Percentiles rank a stretch among this genome's conserved stretches.
These are phyloP conservation scores for Notechis scutatus DNA, from an alignment of 2,113 vertebrate species.

Conservation along the genomic window DNA sequence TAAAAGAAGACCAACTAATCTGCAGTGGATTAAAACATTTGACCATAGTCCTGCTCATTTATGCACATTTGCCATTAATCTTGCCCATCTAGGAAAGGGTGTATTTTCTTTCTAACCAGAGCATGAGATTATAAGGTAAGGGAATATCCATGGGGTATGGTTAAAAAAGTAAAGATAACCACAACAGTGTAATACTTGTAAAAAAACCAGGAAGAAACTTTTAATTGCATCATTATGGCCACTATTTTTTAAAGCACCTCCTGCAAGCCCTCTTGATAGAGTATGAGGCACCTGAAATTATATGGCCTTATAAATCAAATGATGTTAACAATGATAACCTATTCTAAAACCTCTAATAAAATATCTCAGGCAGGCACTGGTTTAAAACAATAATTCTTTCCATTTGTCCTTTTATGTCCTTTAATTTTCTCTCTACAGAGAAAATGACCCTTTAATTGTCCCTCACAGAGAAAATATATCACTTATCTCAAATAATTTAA, in stretches of 20 bases:
- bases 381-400: background rate
- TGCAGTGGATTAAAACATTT: background rate
- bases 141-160: background rate
- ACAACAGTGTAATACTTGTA: background rate
- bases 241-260: background rate
- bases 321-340: background rate
- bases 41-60: background rate
- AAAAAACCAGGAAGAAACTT: background rate
- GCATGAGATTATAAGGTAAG: background rate
- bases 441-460: background rate
- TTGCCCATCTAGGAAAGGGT: background rate
- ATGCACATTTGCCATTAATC: background rate
- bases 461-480: background rate
- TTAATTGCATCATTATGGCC: background rate
- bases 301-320: background rate
- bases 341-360: background rate
- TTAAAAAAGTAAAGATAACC: background rate
- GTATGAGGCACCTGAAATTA: background rate
- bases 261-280: background rate
- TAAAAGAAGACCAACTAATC: background rate
- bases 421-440: background rate
- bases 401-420: background rate
- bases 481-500: background rate
- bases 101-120: background rate
- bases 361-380: background rate